A percentile compares a stretch with the other conserved stretches of the same genome.
phyloP scores from a whole-genome alignment of 2,888 invertebrate species.

The Diadegma fenestrale region DNA sequence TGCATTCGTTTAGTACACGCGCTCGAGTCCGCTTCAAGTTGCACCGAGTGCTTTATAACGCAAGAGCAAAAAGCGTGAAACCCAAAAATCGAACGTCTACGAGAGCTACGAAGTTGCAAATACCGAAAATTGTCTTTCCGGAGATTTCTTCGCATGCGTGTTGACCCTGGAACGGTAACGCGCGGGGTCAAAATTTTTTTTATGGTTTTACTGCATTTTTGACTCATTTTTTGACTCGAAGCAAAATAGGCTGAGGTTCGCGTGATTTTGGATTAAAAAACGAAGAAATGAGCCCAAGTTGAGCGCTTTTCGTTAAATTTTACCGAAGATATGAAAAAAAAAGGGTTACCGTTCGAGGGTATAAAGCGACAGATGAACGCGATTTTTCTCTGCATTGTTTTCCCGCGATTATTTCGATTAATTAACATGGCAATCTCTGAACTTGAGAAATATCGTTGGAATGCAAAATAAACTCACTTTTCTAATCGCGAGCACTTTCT shows the following conservation, averaged over 20 bases:
- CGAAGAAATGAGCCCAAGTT: no score
- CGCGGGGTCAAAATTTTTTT: no score
- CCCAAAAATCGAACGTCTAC: background rate
- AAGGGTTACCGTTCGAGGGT: no score
- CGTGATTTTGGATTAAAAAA: no score
- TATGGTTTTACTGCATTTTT: no score
- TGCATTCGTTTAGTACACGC: constrained; percentile 2
- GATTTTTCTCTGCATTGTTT: background rate
- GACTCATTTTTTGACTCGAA: no score
- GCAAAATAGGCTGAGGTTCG: no score
- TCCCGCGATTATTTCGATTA: background rate
- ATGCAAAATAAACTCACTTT: constrained; percentile 9
- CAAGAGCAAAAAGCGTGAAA: background rate
- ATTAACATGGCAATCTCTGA: background rate
- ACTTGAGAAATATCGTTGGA: background rate
- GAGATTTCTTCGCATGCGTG: background rate
- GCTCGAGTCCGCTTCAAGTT: constrained; percentile 5
- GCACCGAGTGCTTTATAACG: background rate
- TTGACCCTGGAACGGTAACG: no score
- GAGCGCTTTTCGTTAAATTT: no score
- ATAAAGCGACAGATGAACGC: background rate
- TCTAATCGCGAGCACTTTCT: constrained; percentile 12
- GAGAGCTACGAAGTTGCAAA: background rate
- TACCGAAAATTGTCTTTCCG: background rate
- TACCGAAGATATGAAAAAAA: no score